These are phyloP conservation scores for Emesis furor DNA, from an alignment of 2,888 invertebrate species.

Conservation along the genomic window DNA sequence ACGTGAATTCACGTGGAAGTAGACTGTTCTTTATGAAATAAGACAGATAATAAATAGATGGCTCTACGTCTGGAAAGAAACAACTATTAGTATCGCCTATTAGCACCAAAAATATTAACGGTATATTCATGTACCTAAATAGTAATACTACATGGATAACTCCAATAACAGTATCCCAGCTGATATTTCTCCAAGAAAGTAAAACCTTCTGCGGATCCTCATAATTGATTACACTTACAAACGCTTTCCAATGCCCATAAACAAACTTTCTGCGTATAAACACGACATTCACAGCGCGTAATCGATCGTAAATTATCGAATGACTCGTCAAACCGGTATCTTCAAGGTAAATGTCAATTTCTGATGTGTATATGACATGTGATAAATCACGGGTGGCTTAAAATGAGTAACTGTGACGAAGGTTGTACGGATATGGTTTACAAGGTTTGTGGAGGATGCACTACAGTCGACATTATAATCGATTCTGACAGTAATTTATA, in stretches of 20 bases:
- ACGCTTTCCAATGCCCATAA: conserved; percentile 15
- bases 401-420: not conserved
- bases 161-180: not conserved
- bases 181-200: not conserved
- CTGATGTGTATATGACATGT: conserved; percentile 46
- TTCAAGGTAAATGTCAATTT: conserved; percentile 76
- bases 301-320: conserved; percentile 27
- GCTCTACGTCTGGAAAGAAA: too few relatives aligned
- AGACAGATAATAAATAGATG: too few relatives aligned
- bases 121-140: too few relatives aligned
- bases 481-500: too few relatives aligned
- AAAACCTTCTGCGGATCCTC: not conserved
- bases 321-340: conserved; percentile 62
- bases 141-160: not conserved
- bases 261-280: conserved; percentile 13
- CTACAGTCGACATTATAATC: too few relatives aligned
- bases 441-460: too few relatives aligned
- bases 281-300: not conserved
- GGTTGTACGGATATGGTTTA: too few relatives aligned
- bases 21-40: too few relatives aligned
- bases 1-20: too few relatives aligned
- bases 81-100: too few relatives aligned
- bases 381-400: conserved; percentile 39
- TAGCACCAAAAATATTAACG: too few relatives aligned
- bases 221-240: not conserved